Evolutionary conservation across 2,888 invertebrate genomes (phyloP).

Genomic region (Colletes collaris): DNA sequence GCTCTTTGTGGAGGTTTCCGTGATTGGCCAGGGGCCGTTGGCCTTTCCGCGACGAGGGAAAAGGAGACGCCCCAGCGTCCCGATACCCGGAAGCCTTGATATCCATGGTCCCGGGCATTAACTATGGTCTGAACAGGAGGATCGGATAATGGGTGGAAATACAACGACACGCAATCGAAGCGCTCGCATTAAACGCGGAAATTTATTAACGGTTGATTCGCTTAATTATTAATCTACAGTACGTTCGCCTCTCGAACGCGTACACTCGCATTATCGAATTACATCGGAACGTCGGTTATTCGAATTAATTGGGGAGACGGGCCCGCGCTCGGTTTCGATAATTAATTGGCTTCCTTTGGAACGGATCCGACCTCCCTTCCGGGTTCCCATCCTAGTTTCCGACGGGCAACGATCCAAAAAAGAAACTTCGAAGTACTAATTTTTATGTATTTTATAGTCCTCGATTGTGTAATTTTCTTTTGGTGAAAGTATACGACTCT

Average conservation of each 20-base stretch:
- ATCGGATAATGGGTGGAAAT: conserved; percentile 44
- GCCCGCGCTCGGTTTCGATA: conserved; percentile 1
- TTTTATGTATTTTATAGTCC: no score
- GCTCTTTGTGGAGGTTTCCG: conserved; percentile 73
- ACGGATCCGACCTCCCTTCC: background rate
- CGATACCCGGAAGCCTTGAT: conserved; percentile 16
- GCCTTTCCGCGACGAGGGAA: background rate
- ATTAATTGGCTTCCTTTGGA: conserved; percentile 12
- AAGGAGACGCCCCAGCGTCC: conserved; percentile 2
- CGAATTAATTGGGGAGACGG: conserved; percentile 23
- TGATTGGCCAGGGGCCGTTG: conserved; percentile 52
- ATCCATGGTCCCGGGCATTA: conserved; percentile 29
- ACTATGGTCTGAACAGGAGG: conserved; percentile 37
- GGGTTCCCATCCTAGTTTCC: background rate
- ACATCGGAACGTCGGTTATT: conserved; percentile 25
- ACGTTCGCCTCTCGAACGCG: conserved; percentile 16
- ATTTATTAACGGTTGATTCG: conserved; percentile 53
- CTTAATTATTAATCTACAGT: conserved; percentile 53
- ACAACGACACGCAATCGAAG: conserved; percentile 13
- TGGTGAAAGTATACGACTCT: no score
- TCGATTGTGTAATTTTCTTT: no score
- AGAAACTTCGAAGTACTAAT: no score
- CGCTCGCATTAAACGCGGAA: conserved; percentile 31
- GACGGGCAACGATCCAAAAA: no score
- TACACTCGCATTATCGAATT: conserved; percentile 26